Base-by-base conservation (phyloP, 2,888 invertebrate genomes). In the Autographa pulchrina region DNA sequence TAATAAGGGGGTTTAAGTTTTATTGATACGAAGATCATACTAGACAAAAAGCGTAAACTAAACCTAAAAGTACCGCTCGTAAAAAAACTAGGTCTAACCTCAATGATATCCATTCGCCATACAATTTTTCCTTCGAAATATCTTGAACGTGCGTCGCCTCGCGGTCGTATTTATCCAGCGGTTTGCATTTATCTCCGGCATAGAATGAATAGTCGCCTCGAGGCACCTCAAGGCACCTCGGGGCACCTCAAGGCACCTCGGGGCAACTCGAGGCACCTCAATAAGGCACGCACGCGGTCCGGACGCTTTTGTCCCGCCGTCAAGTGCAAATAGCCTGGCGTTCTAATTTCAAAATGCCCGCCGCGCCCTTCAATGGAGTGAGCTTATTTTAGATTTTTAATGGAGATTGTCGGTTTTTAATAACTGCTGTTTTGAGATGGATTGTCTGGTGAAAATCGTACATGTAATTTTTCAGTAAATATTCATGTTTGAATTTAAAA, bases 261-360 rank as follows among this genome's bases (percentile, higher is more conserved):
- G 25, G 25, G 25, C 25, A 25, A 25, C 25, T 25, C 67, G 78
- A 83, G 87, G 88, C 87, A 76, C 83, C 83, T 87, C 88, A 86
- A 86, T 88, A 87, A 90, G 88, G 86, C 89, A 90, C 91, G 91
- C 91, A 90, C 86, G 87, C 78, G 83, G 83, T 84, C 80, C 82
- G 86, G 65, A 77, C 85, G 73, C 91, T 90, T 92, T 92, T 92
- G 91, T 92, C 84, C 89, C 73, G 83, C 82, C 82, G 89, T 93
- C 89, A 91, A 92, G 92, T 93, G 93, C 92, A 93, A 94, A 94
- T 93, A 93, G 92, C 91, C 91, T 91, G 84, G 91, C 92, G 93
- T 91, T 91, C 92, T 93, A 94, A 94, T 93, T 93, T 91, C 89
- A 90, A 92, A 92, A 92, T 90, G 88, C 89, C 81, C 88, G 83